Conservation (phyloP, 2,797 vertebrate genomes). For the Cirrhinus molitorella region DNA sequence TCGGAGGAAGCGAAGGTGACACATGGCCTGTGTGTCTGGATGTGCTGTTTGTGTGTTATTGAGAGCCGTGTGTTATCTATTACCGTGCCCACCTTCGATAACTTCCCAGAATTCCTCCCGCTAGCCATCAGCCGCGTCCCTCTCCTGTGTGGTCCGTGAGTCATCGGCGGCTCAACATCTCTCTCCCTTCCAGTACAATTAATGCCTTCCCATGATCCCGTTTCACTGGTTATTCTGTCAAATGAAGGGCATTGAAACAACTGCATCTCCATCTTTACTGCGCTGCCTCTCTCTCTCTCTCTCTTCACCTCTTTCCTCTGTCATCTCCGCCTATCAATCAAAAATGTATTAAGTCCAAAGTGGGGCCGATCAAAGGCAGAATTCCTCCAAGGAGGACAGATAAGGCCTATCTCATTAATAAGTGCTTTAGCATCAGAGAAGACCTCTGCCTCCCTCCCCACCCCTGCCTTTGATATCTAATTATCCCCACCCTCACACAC, state of each 20-base stretch:
- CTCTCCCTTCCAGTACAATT: constrained; percentile 38
- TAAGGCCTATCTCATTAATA: constrained; percentile 98
- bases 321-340: constrained; percentile 93
- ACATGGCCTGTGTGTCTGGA: constrained; percentile 49
- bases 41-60: constrained; percentile 69
- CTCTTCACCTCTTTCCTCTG: constrained; percentile 79
- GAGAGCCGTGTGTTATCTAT: constrained; percentile 75
- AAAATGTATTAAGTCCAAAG: constrained; percentile 98
- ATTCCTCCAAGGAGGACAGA: constrained; percentile 95
- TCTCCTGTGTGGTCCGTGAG: constrained; percentile 54
- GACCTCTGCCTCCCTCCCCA: constrained; percentile 83
- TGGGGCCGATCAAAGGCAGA: constrained; percentile 93
- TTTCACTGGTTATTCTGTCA: constrained; percentile 76
- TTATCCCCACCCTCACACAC: constrained; percentile 78
- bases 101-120: constrained; percentile 63
- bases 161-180: constrained; percentile 34
- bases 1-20: constrained; percentile 60
- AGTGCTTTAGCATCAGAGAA: constrained; percentile 92
- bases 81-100: constrained; percentile 60
- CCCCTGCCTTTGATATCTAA: constrained; percentile 86
- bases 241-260: constrained; percentile 78
- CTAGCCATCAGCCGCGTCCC: constrained; percentile 74
- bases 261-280: constrained; percentile 68
- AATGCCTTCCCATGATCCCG: constrained; percentile 62
- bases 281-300: constrained; percentile 56